Evolutionary conservation across 2,888 invertebrate genomes (phyloP).

Genomic region (Cabera pusaria): DNA sequence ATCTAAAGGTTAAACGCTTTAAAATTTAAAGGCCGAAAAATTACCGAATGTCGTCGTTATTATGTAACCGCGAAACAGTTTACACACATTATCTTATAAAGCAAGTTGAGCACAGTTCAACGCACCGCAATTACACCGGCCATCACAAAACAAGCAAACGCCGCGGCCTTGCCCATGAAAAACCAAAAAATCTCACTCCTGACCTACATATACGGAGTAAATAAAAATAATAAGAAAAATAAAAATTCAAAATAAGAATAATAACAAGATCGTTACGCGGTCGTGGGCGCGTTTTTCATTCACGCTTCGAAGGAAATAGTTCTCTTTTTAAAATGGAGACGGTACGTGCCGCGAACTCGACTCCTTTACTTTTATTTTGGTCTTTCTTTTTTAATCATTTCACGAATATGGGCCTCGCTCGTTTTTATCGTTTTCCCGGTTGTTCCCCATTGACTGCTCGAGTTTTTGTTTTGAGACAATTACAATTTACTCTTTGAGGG

Average conservation of each 20-base stretch:
- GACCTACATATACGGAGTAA: slow-evolving; percentile 80
- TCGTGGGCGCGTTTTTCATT: slow-evolving; percentile 75
- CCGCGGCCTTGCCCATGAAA: slow-evolving; percentile 72
- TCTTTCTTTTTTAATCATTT: slow-evolving; percentile 80
- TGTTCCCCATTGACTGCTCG: slow-evolving; percentile 64
- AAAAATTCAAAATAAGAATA: slow-evolving; percentile 74
- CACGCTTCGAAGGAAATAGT: slow-evolving; percentile 78
- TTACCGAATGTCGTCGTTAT: too few relatives aligned
- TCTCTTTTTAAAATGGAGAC: slow-evolving; percentile 75
- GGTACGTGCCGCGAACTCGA: slow-evolving; percentile 71
- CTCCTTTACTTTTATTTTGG: slow-evolving; percentile 66
- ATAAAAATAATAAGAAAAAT: slow-evolving; percentile 72
- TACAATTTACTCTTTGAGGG: slow-evolving; percentile 54
- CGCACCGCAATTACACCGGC: slow-evolving; percentile 37
- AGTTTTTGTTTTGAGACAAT: slow-evolving; percentile 58
- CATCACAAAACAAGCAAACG: slow-evolving; percentile 54
- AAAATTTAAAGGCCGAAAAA: too few relatives aligned
- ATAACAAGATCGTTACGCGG: slow-evolving; percentile 74
- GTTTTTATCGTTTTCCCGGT: slow-evolving; percentile 79
- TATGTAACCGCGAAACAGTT: slow-evolving; percentile 1
- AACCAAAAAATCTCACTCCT: slow-evolving; percentile 71
- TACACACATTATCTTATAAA: slow-evolving; percentile 12
- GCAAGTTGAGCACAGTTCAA: slow-evolving; percentile 37
- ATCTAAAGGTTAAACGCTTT: too few relatives aligned
- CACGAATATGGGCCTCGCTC: slow-evolving; percentile 81